A percentile compares a stretch with the other conserved stretches of the same genome.
Conservation (phyloP, 2,797 vertebrate species). For the Hemitrygon akajei region DNA sequence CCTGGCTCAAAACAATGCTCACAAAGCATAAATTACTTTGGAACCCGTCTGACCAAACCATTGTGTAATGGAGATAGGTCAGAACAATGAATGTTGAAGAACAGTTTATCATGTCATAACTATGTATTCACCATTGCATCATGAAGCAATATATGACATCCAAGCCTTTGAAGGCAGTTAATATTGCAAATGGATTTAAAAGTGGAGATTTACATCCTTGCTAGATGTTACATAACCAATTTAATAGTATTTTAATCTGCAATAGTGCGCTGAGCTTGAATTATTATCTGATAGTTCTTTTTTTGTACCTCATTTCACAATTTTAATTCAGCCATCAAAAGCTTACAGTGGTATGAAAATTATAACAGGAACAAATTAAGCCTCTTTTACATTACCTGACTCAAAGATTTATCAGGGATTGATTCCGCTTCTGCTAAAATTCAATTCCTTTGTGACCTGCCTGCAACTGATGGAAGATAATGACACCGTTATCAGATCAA, state of each 20-base stretch:
- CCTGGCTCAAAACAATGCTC: not conserved
- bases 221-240: not conserved
- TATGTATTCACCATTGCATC: not conserved
- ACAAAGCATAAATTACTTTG: not conserved
- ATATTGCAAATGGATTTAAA: not conserved
- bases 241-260: not conserved
- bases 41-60: not conserved
- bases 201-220: not conserved
- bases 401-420: slow-evolving; percentile 39
- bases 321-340: not conserved
- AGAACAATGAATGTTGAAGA: not conserved
- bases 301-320: not conserved
- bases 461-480: slow-evolving; percentile 46
- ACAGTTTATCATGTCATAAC: not conserved
- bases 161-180: not conserved
- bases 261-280: not conserved
- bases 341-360: not conserved
- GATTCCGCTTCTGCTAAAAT: slow-evolving; percentile 47
- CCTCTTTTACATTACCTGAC: not conserved
- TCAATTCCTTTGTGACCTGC: slow-evolving; percentile 48
- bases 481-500: slow-evolving; percentile 38
- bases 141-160: not conserved
- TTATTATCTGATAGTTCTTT: not conserved
- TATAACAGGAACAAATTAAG: slow-evolving; percentile 2
- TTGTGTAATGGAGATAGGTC: not conserved